phyloP scores from a whole-genome alignment of 2,888 invertebrate species.

The Andrena marginata region DNA sequence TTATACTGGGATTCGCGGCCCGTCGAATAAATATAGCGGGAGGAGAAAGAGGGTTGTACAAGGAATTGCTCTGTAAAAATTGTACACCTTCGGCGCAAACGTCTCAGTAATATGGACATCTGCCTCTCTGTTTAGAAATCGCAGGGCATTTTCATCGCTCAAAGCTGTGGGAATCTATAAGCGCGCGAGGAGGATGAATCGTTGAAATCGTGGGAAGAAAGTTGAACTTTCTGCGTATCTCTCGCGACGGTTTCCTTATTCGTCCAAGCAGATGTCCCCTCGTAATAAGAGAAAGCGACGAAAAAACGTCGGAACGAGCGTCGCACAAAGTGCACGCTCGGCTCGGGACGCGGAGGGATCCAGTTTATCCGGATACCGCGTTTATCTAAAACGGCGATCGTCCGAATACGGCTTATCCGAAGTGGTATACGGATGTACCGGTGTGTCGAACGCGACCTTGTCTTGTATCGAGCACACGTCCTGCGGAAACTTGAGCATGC shows the following conservation, averaged over 20 bases:
- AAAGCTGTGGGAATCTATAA: too few species aligned
- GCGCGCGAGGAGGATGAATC: too few species aligned
- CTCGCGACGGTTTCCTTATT: not conserved
- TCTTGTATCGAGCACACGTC: constrained; percentile 57
- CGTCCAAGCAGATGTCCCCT: not conserved
- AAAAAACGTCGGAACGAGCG: constrained; percentile 20
- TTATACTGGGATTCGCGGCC: not conserved
- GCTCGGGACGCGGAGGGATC: constrained; percentile 54
- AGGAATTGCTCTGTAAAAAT: constrained; percentile 40
- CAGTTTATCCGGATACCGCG: constrained; percentile 63
- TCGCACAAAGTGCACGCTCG: constrained; percentile 41
- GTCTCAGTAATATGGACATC: too few species aligned
- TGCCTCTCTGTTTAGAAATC: too few species aligned
- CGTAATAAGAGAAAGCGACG: constrained; percentile 55
- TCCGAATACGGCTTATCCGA: constrained; percentile 58
- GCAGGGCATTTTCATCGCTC: too few species aligned
- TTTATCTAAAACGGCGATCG: constrained; percentile 66
- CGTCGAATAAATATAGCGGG: constrained; percentile 60
- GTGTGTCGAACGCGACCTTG: constrained; percentile 57
- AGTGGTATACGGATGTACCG: constrained; percentile 55
- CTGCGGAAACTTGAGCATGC: constrained; percentile 45
- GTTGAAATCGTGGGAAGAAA: not conserved
- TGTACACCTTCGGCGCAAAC: not conserved
- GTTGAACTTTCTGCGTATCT: constrained; percentile 1
- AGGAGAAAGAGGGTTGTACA: constrained; percentile 52